Evolutionary conservation across 2,797 vertebrate species (phyloP), one percentile per base, ranked within the genome.

Genomic region (Pelobates cultripes): DNA sequence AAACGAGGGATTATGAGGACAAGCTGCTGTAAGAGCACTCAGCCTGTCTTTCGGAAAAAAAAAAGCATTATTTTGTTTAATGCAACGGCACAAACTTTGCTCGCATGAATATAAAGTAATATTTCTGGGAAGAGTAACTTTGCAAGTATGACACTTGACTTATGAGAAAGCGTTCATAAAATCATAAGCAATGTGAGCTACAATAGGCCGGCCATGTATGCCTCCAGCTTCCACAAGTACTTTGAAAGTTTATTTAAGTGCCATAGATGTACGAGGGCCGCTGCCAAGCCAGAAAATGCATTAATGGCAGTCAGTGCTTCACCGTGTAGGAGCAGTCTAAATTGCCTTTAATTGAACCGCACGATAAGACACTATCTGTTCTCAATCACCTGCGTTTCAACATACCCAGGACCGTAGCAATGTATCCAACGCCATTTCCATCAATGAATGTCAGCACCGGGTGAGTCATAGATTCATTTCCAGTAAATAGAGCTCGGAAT

Each of bases 31-130:
- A 47, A 76, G 77, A 79, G 77, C 68, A 66, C 77, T 84, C 66
- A 14, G 45, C 44, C 42, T 84, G 82, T 71, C 77, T 84, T 43
- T 15, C 2, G 44, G 47, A 3, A 69, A 71, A 79, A 76, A 84
- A 75, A 79, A 79, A 8, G 60, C 66, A 66, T 79, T 84, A 79
- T 84, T 79, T 84, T 84, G 82, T 44, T 75, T 84, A 84, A 79
- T 84, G 77, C n/a, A 70, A 75, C 72, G 43, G 67, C 67, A 69
- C 45, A 70, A 84, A 84, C 77, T 79, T 84, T 79, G 74, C 77
- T 84, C 73, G 73, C 67, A 75, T 64, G 77, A 75, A 84, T 75
- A 75, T 79, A 75, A 84, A 84, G 82, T 84, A 84, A 79, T 71
- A 75, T 84, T 84, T 84, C 82, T 84, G 77, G 82, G 82, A 84